These are phyloP conservation scores for Delia radicum DNA, from an alignment of 1,140 invertebrate genomes.

Conservation along the genomic window DNA sequence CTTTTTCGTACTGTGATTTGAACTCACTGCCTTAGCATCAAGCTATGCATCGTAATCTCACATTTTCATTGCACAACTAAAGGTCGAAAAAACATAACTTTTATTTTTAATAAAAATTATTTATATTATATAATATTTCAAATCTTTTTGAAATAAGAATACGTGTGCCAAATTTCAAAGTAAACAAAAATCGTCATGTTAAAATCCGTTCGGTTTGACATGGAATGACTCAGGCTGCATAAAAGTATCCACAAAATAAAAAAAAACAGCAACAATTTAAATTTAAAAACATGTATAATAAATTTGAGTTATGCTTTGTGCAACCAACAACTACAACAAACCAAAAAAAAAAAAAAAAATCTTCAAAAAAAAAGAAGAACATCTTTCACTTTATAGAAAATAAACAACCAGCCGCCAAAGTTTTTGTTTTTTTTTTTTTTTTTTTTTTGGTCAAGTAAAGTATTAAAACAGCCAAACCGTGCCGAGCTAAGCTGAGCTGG, in stretches of 20 bases:
- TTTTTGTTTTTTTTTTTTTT: too few relatives aligned
- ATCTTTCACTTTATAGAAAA: slow-evolving; percentile 22
- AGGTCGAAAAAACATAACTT: background rate
- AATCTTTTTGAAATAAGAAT: too few relatives aligned
- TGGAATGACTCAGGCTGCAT: background rate
- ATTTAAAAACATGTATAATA: slow-evolving; percentile 15
- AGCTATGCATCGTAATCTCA: too few relatives aligned
- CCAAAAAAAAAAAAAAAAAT: slow-evolving; percentile 1
- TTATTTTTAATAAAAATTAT: too few relatives aligned
- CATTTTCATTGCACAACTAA: too few relatives aligned
- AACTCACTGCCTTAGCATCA: too few relatives aligned
- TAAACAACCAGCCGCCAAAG: background rate
- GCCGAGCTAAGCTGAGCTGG: background rate
- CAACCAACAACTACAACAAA: background rate
- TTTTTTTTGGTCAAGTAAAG: background rate
- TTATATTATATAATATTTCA: too few relatives aligned
- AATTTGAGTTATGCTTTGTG: slow-evolving; percentile 15
- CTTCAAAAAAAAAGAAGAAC: slow-evolving; percentile 11
- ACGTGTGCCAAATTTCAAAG: too few relatives aligned
- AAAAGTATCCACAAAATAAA: background rate
- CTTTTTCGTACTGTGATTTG: too few relatives aligned
- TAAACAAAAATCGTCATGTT: too few relatives aligned
- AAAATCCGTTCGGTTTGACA: too few relatives aligned
- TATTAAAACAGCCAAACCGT: background rate
- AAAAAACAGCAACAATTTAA: background rate